phyloP scores from a whole-genome alignment of 2,797 vertebrate genomes.

The Cynodonichthys magdalenae region DNA sequence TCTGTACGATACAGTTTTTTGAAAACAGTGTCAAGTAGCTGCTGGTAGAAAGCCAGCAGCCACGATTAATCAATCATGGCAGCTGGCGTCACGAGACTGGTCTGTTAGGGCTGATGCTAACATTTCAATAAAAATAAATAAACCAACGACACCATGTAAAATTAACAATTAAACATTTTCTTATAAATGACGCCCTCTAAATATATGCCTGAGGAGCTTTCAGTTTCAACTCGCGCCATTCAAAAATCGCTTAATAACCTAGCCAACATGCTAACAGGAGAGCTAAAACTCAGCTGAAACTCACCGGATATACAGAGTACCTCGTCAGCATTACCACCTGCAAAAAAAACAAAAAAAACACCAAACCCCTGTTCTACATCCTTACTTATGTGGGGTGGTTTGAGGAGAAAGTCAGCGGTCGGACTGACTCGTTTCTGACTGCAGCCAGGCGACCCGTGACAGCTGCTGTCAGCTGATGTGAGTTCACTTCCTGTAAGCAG shows the following conservation, averaged over 20 bases:
- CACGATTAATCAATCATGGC: background rate
- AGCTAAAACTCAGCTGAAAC: conserved; percentile 11
- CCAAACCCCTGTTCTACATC: background rate
- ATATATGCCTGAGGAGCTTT: background rate
- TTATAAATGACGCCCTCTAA: background rate
- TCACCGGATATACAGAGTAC: conserved; percentile 5
- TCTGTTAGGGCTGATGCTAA: conserved; percentile 27
- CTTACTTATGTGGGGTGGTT: background rate
- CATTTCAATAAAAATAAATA: background rate
- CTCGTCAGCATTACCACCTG: background rate
- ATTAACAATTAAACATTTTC: background rate
- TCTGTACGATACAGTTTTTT: too few relatives aligned
- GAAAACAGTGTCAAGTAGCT: too few relatives aligned
- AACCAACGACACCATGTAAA: background rate
- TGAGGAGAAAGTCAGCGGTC: conserved; percentile 1
- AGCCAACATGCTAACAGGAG: conserved; percentile 49
- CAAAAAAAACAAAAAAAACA: background rate
- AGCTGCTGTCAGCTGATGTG: conserved; percentile 38
- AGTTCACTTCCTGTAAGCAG: conserved; percentile 52
- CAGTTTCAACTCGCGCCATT: background rate
- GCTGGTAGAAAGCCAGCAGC: background rate
- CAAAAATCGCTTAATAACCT: conserved; percentile 2
- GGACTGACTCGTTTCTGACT: background rate
- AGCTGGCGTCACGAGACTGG: conserved; percentile 56
- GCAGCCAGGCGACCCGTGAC: conserved; percentile 22